These are phyloP conservation scores for Elaphurus davidianus DNA, from an alignment of 2,113 vertebrate species.

Conservation along the genomic window DNA sequence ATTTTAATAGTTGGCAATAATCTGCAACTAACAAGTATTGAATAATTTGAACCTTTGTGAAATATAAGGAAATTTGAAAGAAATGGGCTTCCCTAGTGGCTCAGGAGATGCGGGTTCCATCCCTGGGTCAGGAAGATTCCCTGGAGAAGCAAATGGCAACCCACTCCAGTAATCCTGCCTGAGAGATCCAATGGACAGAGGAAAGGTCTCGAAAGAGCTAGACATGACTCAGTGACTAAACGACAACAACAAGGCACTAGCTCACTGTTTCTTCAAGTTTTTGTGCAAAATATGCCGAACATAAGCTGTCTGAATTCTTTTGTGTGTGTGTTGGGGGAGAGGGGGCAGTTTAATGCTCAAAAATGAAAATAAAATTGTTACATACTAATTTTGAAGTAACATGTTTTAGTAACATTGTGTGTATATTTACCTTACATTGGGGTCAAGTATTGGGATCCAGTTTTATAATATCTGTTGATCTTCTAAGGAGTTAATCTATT, in stretches of 20 bases:
- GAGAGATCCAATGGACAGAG: not conserved
- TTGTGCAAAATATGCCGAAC: not conserved
- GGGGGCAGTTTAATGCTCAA: not conserved
- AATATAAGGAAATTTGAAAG: conserved; percentile 41
- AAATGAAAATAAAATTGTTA: conserved; percentile 16
- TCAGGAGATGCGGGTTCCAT: not conserved
- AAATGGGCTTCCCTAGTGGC: not conserved
- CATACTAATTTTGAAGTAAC: not conserved
- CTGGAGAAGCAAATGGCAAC: not conserved
- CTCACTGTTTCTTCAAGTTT: not conserved
- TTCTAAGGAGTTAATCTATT: not conserved
- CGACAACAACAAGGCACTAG: not conserved
- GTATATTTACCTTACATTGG: not conserved
- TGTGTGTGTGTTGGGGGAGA: not conserved
- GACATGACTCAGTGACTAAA: not conserved
- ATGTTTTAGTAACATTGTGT: conserved; percentile 15
- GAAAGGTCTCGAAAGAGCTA: not conserved
- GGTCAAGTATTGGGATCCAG: not conserved
- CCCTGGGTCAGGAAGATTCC: not conserved
- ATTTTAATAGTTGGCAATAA: conserved; percentile 15
- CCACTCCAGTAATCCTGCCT: not conserved
- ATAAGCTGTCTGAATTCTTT: not conserved
- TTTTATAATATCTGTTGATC: not conserved
- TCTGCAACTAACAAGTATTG: not conserved
- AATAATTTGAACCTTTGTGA: not conserved